Evolutionary conservation across 2,797 vertebrate species (phyloP), one percentile per base, ranked within the genome.

Genomic region (Graptemys geographica): DNA sequence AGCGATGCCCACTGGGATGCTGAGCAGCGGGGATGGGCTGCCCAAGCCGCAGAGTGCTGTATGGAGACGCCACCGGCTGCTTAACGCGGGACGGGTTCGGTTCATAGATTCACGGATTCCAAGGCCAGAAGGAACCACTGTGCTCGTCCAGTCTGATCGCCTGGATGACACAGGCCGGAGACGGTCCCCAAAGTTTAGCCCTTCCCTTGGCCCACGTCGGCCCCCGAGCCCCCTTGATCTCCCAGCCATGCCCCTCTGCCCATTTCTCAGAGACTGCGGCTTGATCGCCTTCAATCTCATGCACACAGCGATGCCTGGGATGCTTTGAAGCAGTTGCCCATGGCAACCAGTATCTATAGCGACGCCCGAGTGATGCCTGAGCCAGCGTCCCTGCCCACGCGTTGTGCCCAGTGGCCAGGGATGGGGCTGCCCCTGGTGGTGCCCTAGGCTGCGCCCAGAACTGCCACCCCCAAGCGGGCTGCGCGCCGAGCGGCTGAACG

Each of bases 261-360:
- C 49, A 23, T 53, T 41, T 47, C 33, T 76, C 31, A 65, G 62
- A n/a, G 33, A 65, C 62, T 4, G 4, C 4, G 37, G 18, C 27
- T 65, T 52, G 74, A 33, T 76, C 81, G 74, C 81, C 55, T 56
- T 9, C 59, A 10, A 53, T 44, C 28, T 16, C 52, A 62, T 9
- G 18, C 76, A 28, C 47, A 49, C 53, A 37, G 31, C 8, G 41
- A n/a, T 11, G 47, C 37, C 47, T 59, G 57, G 47, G 92, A 92
- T 90, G 95, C 89, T 90, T 87, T 59, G 53, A 72, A 74, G 76
- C 69, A 37, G 84, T 95, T 94, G 90, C 94, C 49, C 25, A 44
- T 81, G 79, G 92, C 88, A 92, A 96, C 92, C 59, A 4, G 93
- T 95, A 86, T 59, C 95, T 89, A 95, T 94, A 62, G 95, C 74